phyloP scores from a whole-genome alignment of 1,140 invertebrate genomes.

The Eumeta japonica region DNA sequence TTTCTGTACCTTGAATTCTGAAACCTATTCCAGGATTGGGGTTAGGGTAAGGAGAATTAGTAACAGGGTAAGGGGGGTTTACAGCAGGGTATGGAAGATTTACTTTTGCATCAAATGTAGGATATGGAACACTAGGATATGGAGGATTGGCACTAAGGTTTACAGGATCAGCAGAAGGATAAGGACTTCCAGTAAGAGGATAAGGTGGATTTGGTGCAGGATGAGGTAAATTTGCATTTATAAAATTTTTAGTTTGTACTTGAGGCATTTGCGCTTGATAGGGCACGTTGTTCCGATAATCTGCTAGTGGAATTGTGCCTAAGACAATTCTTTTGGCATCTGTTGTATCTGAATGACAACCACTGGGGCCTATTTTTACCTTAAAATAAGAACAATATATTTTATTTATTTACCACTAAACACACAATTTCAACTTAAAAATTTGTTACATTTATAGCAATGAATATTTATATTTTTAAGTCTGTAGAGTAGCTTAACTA shows the following conservation, averaged over 20 bases:
- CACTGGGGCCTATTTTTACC: constrained; percentile 50
- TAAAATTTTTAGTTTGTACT: too few relatives aligned
- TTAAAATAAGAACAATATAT: constrained; percentile 14
- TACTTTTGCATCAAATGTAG: too few relatives aligned
- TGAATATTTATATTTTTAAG: too few relatives aligned
- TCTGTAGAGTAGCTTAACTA: too few relatives aligned
- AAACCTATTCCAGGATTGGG: too few relatives aligned
- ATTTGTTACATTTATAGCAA: too few relatives aligned
- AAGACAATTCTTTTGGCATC: constrained; percentile 60
- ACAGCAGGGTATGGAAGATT: too few relatives aligned
- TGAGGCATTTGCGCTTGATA: constrained; percentile 24
- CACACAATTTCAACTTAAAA: too few relatives aligned
- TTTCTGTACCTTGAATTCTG: too few relatives aligned
- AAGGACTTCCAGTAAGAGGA: constrained; percentile 7
- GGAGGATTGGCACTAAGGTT: constrained; percentile 12
- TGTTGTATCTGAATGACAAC: constrained; percentile 61
- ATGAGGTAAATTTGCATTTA: too few relatives aligned
- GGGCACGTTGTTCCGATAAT: constrained; percentile 43
- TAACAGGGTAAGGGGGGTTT: constrained; percentile 6
- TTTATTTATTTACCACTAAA: too few relatives aligned
- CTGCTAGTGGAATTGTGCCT: constrained; percentile 63
- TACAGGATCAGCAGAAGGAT: constrained; percentile 12
- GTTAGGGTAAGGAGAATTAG: constrained; percentile 3
- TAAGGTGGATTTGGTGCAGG: constrained; percentile 6
- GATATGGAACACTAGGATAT: too few relatives aligned